Base-by-base conservation (phyloP, 2,888 invertebrate genomes). In the Lochmaea crataegi region DNA sequence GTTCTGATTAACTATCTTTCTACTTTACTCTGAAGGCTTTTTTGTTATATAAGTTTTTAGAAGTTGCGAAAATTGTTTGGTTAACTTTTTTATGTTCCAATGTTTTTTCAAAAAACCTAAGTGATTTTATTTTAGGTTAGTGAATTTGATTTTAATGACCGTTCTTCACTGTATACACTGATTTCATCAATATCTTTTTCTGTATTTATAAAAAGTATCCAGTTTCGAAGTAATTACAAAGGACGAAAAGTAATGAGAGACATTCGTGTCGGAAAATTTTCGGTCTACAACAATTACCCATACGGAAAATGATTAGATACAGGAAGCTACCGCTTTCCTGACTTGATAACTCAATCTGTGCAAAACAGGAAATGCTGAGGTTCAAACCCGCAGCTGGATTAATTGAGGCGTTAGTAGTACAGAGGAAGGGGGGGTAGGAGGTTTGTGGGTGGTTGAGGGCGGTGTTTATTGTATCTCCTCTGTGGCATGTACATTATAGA, bases 301-400 rank as follows among this genome's bases (percentile, higher is more conserved):
- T 57, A 51, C 63, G 67, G 70, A 64, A 71, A 67, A 74, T 67
- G 22, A 68, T 67, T 53, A 64, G 67, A 71, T 71, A 67, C 67
- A 57, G 51, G 70, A 74, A 56, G 57, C 71, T 64, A 64, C 32
- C 70, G 56, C 60, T 67, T 63, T 63, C 63, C 67, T 53, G 71
- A 74, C 63, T 71, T 75, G 76, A 75, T 74, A 77, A 75, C 74
- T 77, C 75, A 75, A 75, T 74, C 72, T 77, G 69, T 63, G 75
- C 56, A 71, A 75, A 72, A 75, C 72, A 64, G 73, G 73, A 76
- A 76, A 72, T 69, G 71, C 66, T 58, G 74, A 71, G 74, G 74
- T 76, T 71, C 56, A 64, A 70, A 72, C 53, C 68, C 64, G 67
- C 63, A 41, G 58, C 65, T 60, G 73, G 66, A 74, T 75, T 76